Evolutionary conservation across 2,113 vertebrate species (phyloP), one percentile per base, ranked within the genome.

Genomic region (Albula goreensis): DNA sequence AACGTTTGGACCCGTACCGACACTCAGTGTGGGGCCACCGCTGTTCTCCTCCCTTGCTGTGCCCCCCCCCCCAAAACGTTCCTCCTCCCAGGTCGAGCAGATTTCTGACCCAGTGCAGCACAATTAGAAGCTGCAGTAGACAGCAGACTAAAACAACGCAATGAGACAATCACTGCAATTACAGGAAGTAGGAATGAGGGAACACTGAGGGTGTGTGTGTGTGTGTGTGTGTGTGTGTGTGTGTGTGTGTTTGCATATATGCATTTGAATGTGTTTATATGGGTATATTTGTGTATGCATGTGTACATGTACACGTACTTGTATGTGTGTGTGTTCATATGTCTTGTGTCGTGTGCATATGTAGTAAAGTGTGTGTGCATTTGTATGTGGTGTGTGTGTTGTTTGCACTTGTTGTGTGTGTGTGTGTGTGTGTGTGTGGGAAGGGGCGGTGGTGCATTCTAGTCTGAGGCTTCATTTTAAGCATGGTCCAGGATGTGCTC

Each of bases 401-500:
- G n/a, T 41, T 41, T 41, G 31, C 31, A 41, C 31, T 1, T 41
- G 60, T n/a, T 63, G 60, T 63, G 60, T 19, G 15, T 66, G 60
- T 66, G 60, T 66, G 19, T 66, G 19, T 66, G 17, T 66, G 60
- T 66, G 57, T 60, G 57, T 12, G 12, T n/a, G 7, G 63, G 53
- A 56, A 12, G 17, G 63, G 60, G 60, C 17, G 60, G 74, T n/a
- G 78, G 17, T 31, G 53, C 78, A 49, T 52, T 60, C 78, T 80
- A 31, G 48, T 63, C 78, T 17, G 41, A 41, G 52, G 22, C 10
- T 10, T 63, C 48, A n/a, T 85, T 48, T 80, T 85, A 85, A 85
- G 78, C 57, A n/a, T 63, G 2, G 22, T 51, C 85, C 85, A 80
- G 85, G 78, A 85, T 80, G 78, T 78, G 41, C 7, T 78, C 15